Evolutionary conservation across 2,113 vertebrate genomes (phyloP).

Genomic region (Microtus richardsoni): DNA sequence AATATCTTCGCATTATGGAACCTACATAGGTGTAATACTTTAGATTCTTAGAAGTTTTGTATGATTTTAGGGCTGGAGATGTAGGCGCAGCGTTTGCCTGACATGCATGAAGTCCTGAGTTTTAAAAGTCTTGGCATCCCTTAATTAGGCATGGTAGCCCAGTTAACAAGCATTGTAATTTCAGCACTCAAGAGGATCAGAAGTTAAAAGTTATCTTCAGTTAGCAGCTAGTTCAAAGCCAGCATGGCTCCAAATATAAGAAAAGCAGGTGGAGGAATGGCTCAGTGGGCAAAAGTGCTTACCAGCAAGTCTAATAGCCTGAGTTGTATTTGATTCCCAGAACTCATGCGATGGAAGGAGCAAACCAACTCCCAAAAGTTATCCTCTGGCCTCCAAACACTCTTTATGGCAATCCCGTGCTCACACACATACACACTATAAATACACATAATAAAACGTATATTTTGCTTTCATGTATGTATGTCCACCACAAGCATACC

Average conservation of each 20-base stretch:
- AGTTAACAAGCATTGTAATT: not conserved
- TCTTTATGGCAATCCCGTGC: not conserved
- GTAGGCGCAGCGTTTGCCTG: no score
- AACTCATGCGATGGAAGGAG: not conserved
- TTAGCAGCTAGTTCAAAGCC: not conserved
- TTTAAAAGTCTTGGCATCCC: not conserved
- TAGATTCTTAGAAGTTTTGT: not conserved
- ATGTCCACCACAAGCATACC: not conserved
- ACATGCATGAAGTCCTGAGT: not conserved
- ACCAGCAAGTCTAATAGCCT: not conserved
- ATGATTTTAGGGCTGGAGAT: not conserved
- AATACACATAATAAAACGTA: not conserved
- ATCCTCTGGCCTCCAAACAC: not conserved
- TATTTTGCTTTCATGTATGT: not conserved
- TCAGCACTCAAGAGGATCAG: not conserved
- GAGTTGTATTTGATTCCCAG: not conserved
- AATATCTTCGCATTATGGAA: not conserved
- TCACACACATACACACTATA: not conserved
- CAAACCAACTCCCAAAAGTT: not conserved
- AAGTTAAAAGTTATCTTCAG: not conserved
- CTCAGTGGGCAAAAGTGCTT: not conserved
- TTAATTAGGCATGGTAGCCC: not conserved
- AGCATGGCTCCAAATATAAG: not conserved
- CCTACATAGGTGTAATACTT: not conserved
- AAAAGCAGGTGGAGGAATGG: not conserved